These are phyloP conservation scores for Temnothorax longispinosus DNA, from an alignment of 1,140 invertebrate species.

Conservation along the genomic window DNA sequence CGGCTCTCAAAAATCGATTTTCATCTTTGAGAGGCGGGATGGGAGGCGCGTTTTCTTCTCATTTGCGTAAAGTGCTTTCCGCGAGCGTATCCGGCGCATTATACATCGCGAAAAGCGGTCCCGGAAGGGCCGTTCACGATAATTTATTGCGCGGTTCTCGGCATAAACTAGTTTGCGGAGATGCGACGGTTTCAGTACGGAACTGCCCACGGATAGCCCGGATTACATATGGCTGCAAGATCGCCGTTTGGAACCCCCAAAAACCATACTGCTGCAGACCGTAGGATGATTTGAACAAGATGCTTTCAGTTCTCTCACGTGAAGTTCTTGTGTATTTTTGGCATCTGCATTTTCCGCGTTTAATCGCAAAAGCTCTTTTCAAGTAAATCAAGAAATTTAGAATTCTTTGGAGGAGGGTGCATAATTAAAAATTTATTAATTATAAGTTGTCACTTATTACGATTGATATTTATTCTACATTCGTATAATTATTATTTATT, in stretches of 20 bases:
- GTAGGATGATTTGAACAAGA: neutral
- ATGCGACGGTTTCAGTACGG: constrained; percentile 41
- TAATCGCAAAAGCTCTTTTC: neutral
- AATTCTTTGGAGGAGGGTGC: neutral
- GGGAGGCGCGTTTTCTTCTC: constrained; percentile 50
- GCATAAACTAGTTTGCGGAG: constrained; percentile 58
- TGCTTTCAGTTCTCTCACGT: neutral
- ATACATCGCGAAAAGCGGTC: constrained; percentile 55
- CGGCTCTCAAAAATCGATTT: constrained; percentile 34
- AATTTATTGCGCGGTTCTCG: constrained; percentile 51
- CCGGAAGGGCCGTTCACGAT: constrained; percentile 39
- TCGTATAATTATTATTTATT: neutral
- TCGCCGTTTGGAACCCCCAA: neutral
- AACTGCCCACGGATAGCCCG: constrained; percentile 24
- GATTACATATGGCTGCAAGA: constrained; percentile 36
- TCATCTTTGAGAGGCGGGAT: neutral
- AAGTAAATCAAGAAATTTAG: neutral
- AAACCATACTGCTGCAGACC: neutral
- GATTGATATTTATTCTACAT: neutral
- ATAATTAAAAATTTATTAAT: neutral
- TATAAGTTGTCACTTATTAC: neutral
- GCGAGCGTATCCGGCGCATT: constrained; percentile 47
- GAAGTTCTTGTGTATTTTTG: neutral
- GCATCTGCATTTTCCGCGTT: neutral
- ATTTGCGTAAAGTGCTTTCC: constrained; percentile 60